Evolutionary conservation across 2,888 invertebrate species (phyloP), one percentile per base, ranked within the genome.

Genomic region (Tetranychus truncatus): DNA sequence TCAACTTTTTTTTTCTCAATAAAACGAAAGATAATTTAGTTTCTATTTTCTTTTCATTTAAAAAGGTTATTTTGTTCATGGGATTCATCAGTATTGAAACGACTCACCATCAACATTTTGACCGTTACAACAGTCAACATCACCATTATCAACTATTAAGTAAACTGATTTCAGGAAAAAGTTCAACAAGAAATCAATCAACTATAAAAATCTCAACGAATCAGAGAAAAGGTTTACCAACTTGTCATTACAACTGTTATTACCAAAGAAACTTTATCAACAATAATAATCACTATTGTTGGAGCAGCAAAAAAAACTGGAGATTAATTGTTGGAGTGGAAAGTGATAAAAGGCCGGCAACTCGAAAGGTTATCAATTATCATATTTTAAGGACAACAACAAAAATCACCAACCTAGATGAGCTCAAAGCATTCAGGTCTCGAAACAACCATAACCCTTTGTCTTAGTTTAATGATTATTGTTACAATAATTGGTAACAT

Each of bases 401-500:
- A 15, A 55, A 15, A 55, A 55, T 55, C 9, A 15, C 2, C 2
- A 55, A 55, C 55, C 55, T 55, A 55, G 55, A 55, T 55, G 55
- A 55, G 55, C 55, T 55, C 55, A 55, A 55, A 55, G 55, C 55
- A 11, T 45, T 72, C 45, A 72, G 45, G 45, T 45, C 45, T 44
- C 34, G 24, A 72, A 72, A 72, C 44, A 44, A 24, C 34, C n/a
- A 45, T 72, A 44, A 72, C 45, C 45, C n/a, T 74, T 21, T 67
- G 73, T 9, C 74, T 81, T 74, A 74, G 79, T 24, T 77, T 80
- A 15, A 80, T 86, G 78, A 84, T 84, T 73, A 77, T 84, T 6
- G 81, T 82, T 73, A 86, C 85, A 6, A 81, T 84, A 11, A 80
- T 85, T 24, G 86, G 86, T 44, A 86, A 86, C 80, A 81, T 82